Evolutionary conservation across 2,113 vertebrate species (phyloP).

Genomic region (Saguinus imperator): DNA sequence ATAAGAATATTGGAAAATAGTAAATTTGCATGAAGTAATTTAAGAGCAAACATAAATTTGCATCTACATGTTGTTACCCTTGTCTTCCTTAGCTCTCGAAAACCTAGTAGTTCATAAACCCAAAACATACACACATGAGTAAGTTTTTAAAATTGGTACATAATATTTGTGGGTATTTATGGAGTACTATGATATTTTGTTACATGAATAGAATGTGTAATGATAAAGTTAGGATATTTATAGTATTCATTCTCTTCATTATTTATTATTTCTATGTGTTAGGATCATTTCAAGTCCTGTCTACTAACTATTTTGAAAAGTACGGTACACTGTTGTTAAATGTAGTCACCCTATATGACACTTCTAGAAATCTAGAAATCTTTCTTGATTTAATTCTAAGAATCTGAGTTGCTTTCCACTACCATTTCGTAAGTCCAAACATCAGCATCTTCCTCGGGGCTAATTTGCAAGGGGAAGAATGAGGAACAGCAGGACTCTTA

Average conservation of each 20-base stretch:
- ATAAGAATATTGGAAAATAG: neutral
- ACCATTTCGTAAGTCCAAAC: neutral
- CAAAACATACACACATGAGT: neutral
- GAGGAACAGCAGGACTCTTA: neutral
- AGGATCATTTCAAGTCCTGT: neutral
- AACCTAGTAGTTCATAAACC: neutral
- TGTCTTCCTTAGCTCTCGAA: neutral
- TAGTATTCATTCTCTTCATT: neutral
- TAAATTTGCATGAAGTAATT: neutral
- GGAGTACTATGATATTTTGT: neutral
- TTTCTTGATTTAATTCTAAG: neutral
- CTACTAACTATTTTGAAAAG: neutral
- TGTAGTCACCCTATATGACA: neutral
- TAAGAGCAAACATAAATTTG: neutral
- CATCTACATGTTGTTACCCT: neutral
- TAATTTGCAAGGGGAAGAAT: conserved; percentile 30
- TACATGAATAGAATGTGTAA: neutral
- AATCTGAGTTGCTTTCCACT: neutral
- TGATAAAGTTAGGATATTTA: neutral
- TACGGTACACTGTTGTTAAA: neutral
- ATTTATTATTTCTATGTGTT: neutral
- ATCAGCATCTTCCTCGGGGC: neutral
- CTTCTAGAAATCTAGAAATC: neutral
- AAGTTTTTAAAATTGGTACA: neutral
- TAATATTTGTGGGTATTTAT: neutral